Percentiles rank a stretch among this genome's conserved stretches.
phyloP scores from a whole-genome alignment of 2,797 vertebrate species.

The Hydrocynus forskahlii region DNA sequence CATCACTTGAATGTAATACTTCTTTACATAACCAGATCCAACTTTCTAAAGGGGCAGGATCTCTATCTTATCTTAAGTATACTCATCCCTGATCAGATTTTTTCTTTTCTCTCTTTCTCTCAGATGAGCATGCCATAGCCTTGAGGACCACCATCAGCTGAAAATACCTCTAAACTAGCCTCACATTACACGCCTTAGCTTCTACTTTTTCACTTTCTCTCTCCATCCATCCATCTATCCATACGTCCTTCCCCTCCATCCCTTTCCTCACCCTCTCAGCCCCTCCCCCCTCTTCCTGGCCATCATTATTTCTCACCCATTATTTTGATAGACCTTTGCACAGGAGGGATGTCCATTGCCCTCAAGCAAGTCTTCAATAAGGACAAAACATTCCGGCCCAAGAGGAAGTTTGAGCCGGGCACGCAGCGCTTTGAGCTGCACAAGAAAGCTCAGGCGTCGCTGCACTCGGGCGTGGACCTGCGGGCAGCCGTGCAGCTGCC shows the following conservation, averaged over 20 bases:
- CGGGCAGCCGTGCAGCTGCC: slow-evolving; percentile 81
- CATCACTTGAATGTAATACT: not conserved
- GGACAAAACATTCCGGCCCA: slow-evolving; percentile 86
- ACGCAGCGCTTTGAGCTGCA: slow-evolving; percentile 86
- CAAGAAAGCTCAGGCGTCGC: slow-evolving; percentile 82
- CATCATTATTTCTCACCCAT: not conserved
- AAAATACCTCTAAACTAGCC: not conserved
- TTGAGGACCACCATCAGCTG: not conserved
- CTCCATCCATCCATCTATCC: not conserved
- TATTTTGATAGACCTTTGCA: not conserved
- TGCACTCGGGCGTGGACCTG: slow-evolving; percentile 80
- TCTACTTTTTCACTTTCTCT: not conserved
- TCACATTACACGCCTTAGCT: not conserved
- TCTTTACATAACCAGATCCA: not conserved
- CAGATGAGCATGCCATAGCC: slow-evolving; percentile 31
- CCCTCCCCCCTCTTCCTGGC: not conserved
- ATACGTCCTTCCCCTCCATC: not conserved
- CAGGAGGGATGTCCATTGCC: slow-evolving; percentile 77
- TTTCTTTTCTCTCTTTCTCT: not conserved
- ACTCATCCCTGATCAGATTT: not conserved
- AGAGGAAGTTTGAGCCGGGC: slow-evolving; percentile 86
- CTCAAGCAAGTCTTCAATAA: slow-evolving; percentile 88
- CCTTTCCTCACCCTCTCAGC: not conserved
- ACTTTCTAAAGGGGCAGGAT: not conserved
- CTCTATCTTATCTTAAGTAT: not conserved